phyloP scores from a whole-genome alignment of 1,140 invertebrate genomes.

The Diabrotica undecimpunctata region DNA sequence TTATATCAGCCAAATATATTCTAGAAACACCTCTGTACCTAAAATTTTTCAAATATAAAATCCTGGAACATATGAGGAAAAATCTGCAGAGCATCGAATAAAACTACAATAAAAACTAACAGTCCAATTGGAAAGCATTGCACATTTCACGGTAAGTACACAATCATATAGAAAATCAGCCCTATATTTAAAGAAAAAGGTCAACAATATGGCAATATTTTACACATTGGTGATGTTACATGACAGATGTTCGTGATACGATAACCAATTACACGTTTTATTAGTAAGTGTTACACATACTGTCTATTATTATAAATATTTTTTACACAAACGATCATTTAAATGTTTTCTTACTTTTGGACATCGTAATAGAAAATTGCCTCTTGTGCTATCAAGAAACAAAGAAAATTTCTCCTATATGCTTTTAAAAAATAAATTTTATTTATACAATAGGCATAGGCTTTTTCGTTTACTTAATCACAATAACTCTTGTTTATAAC shows the following conservation, averaged over 20 bases:
- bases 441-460: constrained; percentile 2
- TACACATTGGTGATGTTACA: not conserved
- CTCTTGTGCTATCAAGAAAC: not conserved
- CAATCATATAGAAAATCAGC: too few relatives aligned
- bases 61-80: too few relatives aligned
- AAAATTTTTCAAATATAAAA: too few relatives aligned
- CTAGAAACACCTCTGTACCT: too few relatives aligned
- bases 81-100: too few relatives aligned
- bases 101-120: not conserved
- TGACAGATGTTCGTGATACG: too few relatives aligned
- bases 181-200: not conserved
- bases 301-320: not conserved
- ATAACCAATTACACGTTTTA: too few relatives aligned
- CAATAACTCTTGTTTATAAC: constrained; percentile 3
- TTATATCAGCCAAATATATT: too few relatives aligned
- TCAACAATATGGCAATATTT: not conserved
- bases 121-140: not conserved
- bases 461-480: not conserved
- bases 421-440: constrained; percentile 1
- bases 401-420: not conserved
- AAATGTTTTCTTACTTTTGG: not conserved
- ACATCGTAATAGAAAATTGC: not conserved
- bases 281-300: not conserved
- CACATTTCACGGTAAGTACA: too few relatives aligned
- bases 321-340: not conserved